Percentiles rank a stretch among this genome's conserved stretches.
phyloP scores from a whole-genome alignment of 2,113 vertebrate species.

The Microcebus lehilahytsara region DNA sequence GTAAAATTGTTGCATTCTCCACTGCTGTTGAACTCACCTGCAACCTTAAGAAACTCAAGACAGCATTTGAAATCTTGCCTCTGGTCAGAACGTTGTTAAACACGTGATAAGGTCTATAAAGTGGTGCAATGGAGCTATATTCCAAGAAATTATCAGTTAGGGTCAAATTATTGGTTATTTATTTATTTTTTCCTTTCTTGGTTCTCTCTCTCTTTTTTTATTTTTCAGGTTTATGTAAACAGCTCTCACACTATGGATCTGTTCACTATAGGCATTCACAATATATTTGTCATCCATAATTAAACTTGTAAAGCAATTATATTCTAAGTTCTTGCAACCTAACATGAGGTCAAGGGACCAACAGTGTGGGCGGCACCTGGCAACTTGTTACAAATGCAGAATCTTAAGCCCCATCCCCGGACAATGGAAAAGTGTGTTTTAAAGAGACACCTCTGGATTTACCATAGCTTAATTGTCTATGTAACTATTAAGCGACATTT shows the following conservation, averaged over 20 bases:
- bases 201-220: not conserved
- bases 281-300: not conserved
- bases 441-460: not conserved
- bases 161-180: not conserved
- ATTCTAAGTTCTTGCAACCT: not conserved
- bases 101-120: not conserved
- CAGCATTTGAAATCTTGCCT: not conserved
- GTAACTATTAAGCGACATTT: too few species aligned
- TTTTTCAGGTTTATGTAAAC: not conserved
- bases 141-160: not conserved
- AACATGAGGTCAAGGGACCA: not conserved
- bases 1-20: not conserved
- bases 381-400: not conserved
- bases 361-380: not conserved
- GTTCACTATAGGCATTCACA: not conserved
- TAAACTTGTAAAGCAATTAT: not conserved
- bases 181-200: not conserved
- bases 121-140: not conserved
- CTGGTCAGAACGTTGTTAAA: not conserved
- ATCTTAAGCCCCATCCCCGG: not conserved
- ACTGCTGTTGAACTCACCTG: not conserved
- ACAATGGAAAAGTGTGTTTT: not conserved
- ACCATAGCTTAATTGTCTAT: too few species aligned
- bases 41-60: not conserved
- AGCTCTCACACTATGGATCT: not conserved